phyloP scores from a whole-genome alignment of 64 coral and sea anemone species.

The Hydrozoanthus tunicans region DNA sequence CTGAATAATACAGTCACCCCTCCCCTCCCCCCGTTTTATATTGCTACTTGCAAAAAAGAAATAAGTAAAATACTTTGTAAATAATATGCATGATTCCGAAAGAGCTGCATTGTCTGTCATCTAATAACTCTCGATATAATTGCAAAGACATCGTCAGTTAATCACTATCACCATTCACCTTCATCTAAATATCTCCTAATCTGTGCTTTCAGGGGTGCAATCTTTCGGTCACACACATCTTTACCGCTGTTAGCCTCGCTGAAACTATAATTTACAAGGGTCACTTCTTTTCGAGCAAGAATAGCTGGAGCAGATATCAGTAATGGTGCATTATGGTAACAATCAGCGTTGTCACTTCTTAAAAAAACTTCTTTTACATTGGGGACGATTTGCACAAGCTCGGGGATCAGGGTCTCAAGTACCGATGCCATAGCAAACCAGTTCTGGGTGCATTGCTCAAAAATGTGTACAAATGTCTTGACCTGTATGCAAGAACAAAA shows the following conservation, averaged over 20 bases:
- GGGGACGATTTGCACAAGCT: background rate
- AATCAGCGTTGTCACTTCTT: conserved; percentile 23
- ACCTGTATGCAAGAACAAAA: background rate
- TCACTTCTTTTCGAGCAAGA: background rate
- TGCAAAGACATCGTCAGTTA: background rate
- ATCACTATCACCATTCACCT: background rate
- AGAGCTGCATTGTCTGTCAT: conserved; percentile 6
- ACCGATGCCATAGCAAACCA: background rate
- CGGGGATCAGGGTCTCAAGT: background rate
- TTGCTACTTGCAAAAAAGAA: conserved; percentile 26
- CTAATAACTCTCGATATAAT: background rate
- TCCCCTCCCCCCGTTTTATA: background rate
- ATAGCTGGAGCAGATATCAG: background rate
- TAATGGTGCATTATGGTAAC: background rate
- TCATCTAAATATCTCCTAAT: background rate
- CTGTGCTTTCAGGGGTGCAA: background rate
- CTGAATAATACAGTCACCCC: background rate
- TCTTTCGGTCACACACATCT: conserved; percentile 6
- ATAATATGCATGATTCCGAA: conserved; percentile 21
- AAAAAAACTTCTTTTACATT: conserved; percentile 1
- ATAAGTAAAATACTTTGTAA: conserved; percentile 3
- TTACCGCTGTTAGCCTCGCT: background rate
- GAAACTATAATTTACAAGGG: background rate
- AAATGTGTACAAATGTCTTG: background rate
- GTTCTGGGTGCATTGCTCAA: background rate